Evolutionary conservation across 2,888 invertebrate genomes (phyloP).

Genomic region (Cheiracanthium punctorium): DNA sequence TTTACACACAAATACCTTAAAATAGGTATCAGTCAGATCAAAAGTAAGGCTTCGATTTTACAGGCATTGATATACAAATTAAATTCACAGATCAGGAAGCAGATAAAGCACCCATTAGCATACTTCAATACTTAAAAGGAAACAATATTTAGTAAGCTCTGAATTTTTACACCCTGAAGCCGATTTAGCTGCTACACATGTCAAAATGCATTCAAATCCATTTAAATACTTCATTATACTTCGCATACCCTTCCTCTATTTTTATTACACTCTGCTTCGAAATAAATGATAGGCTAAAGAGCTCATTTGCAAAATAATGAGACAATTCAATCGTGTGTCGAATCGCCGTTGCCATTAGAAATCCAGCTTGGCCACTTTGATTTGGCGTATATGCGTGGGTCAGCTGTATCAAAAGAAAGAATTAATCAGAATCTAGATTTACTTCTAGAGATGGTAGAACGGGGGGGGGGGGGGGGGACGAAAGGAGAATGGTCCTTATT

Average conservation of each 20-base stretch:
- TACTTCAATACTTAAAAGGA: too few relatives aligned
- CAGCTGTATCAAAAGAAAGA: constrained; percentile 2
- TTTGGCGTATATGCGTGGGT: constrained; percentile 28
- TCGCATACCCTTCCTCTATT: not conserved
- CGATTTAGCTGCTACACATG: not conserved
- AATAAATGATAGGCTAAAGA: constrained; percentile 2
- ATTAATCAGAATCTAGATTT: constrained; percentile 45
- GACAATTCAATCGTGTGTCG: constrained; percentile 26
- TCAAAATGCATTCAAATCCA: not conserved
- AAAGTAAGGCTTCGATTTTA: too few relatives aligned
- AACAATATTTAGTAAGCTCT: too few relatives aligned
- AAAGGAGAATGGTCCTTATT: not conserved
- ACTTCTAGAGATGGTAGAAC: not conserved
- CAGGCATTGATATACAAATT: too few relatives aligned
- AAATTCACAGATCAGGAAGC: too few relatives aligned
- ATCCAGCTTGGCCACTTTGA: constrained; percentile 8
- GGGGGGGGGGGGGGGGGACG: too few relatives aligned
- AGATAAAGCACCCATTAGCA: too few relatives aligned
- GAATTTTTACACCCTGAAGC: not conserved
- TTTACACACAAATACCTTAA: too few relatives aligned
- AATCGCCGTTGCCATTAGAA: constrained; percentile 26
- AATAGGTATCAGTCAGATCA: too few relatives aligned
- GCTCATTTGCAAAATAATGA: constrained; percentile 53
- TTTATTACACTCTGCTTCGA: too few relatives aligned
- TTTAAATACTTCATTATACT: not conserved